phyloP scores from a whole-genome alignment of 1,140 invertebrate species.

The Rhopalosiphum maidis region DNA sequence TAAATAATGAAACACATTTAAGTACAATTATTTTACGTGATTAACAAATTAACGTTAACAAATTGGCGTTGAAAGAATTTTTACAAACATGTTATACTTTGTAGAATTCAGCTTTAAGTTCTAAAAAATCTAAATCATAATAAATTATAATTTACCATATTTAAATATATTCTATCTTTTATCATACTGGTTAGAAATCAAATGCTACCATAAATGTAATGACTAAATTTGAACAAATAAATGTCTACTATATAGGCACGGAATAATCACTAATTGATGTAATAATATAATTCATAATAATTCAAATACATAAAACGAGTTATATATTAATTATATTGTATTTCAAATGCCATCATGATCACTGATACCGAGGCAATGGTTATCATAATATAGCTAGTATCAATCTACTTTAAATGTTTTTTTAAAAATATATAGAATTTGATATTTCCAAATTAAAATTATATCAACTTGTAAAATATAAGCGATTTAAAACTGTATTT shows the following conservation, averaged over 20 bases:
- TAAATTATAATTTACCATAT: background rate
- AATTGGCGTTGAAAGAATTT: background rate
- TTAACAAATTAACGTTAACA: background rate
- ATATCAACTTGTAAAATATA: background rate
- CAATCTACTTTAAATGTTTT: background rate
- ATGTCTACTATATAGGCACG: too few relatives aligned
- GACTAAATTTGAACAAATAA: too few relatives aligned
- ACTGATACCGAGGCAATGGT: background rate
- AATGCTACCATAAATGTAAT: background rate
- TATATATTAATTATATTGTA: background rate
- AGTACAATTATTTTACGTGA: background rate
- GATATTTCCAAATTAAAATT: background rate
- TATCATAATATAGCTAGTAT: background rate
- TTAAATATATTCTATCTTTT: background rate
- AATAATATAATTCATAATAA: background rate
- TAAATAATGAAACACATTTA: background rate
- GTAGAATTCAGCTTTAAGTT: background rate
- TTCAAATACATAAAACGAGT: background rate
- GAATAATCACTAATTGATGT: too few relatives aligned
- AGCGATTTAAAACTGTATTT: background rate
- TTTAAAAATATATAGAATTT: background rate
- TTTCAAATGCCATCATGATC: background rate
- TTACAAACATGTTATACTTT: background rate
- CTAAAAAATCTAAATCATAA: background rate
- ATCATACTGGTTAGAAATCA: background rate